Percentiles rank a stretch among this genome's conserved stretches.
These are phyloP conservation scores for Aleiodes leptofemur DNA, from an alignment of 2,888 invertebrate species.

Conservation along the genomic window DNA sequence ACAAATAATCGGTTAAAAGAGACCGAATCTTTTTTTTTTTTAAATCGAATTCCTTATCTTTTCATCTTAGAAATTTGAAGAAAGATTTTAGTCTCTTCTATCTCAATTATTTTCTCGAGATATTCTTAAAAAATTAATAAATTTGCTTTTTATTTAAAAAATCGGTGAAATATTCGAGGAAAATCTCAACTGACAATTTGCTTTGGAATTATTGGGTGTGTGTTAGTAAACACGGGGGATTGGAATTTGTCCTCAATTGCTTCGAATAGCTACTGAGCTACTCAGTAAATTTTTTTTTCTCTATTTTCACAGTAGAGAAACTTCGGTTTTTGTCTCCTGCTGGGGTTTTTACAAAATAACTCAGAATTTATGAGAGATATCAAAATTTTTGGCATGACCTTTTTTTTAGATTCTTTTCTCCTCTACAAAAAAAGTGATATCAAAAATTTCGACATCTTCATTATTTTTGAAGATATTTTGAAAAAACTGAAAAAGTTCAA, in stretches of 20 bases:
- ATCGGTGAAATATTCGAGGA: neutral
- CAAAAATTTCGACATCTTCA: neutral
- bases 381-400: neutral
- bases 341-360: no score
- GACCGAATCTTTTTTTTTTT: no score
- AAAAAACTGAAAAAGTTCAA: neutral
- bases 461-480: neutral
- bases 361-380: neutral
- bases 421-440: neutral
- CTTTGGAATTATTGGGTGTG: conserved; percentile 18
- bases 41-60: no score
- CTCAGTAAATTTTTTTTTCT: conserved; percentile 12
- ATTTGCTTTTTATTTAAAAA: neutral
- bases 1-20: no score
- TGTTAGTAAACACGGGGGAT: conserved; percentile 48
- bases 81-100: no score
- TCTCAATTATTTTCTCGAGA: neutral
- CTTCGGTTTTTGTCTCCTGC: no score
- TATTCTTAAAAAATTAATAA: neutral
- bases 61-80: no score
- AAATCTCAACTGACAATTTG: conserved; percentile 22
- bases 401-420: neutral
- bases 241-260: conserved; percentile 71
- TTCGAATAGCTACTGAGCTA: conserved; percentile 62
- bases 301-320: neutral